These are phyloP conservation scores for Pocota personata DNA, from an alignment of 2,888 invertebrate species.

Conservation along the genomic window DNA sequence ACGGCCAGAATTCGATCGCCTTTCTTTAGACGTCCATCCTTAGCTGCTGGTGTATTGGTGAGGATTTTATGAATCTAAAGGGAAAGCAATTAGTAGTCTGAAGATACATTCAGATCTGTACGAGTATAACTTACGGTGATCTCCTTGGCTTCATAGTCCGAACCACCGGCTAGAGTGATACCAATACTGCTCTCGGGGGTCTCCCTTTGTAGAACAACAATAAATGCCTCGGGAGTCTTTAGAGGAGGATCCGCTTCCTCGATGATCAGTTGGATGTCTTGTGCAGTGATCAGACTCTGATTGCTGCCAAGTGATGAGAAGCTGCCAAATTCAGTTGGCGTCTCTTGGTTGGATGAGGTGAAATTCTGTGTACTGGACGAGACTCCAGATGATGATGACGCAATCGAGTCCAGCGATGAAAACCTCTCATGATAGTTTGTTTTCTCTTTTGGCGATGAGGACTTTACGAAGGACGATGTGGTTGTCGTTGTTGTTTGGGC, in stretches of 20 bases:
- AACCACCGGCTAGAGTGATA: conserved; percentile 93
- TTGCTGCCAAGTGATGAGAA: conserved; percentile 83
- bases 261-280: conserved; percentile 86
- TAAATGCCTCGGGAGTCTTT: conserved; percentile 85
- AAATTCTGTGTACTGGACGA: conserved; percentile 81
- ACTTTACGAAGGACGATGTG: conserved; percentile 49
- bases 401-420: conserved; percentile 82
- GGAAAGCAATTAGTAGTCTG: not conserved
- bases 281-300: conserved; percentile 83
- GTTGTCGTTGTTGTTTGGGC: conserved; percentile 60
- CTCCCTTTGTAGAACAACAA: conserved; percentile 87
- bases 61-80: conserved; percentile 92
- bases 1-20: conserved; percentile 95
- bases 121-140: conserved; percentile 88
- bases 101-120: not conserved
- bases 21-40: conserved; percentile 92
- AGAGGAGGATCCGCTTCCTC: conserved; percentile 87
- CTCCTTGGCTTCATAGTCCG: conserved; percentile 95
- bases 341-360: conserved; percentile 81
- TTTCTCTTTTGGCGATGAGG: conserved; percentile 67
- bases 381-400: conserved; percentile 82
- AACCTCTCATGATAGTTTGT: conserved; percentile 81
- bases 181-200: conserved; percentile 90
- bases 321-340: conserved; percentile 82
- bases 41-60: conserved; percentile 92